Evolutionary conservation across 1,140 invertebrate species (phyloP), one percentile per base, ranked within the genome.

Genomic region (Trichogramma pretiosum): DNA sequence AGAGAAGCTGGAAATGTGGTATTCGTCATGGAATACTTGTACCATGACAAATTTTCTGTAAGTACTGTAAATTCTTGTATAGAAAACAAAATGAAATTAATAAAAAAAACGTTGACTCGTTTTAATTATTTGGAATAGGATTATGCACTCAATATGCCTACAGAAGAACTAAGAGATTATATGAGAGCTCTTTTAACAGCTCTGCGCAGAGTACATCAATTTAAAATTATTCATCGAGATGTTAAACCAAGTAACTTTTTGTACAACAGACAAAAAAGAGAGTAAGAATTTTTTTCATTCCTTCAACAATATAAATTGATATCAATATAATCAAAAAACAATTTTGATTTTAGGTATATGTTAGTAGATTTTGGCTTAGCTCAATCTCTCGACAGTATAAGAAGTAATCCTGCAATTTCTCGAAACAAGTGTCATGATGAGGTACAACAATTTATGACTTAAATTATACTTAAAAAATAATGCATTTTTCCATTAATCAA

Each of bases 201-300:
- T 5, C 69, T 95, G 35, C 67, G 74, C 35, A 77, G 85, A 58
- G 86, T 94, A 35, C 92, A 95, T 70, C 77, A 81, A 45, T 87
- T 86, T 65, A 80, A 84, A 52, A 81, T 94, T 41, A 92, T 95
- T 53, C 92, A 95, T 65, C 74, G 92, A 55, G 91, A 95, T 65
- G 79, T 95, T n/a, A 94, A 94, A 72, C 90, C 92, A 5, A 87
- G 81, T 64, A 95, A 95, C 72, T 94, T 94, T 65, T 73, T 94
- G 1, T 94, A 90, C 61, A 83, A 93, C 66, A 73, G 87, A 23
- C 70, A 73, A n/a, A 79, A 78, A 39, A 80, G 77, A 67, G 78
- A 79, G 84, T 87, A 74, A 75, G 65, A 72, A 38, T 38, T 49
- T 30, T 35, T 35, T 11, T 35, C 9, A 35, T 35, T n/a, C n/a